These are phyloP conservation scores for Gavia stellata DNA, from an alignment of 2,113 vertebrate genomes.

Conservation along the genomic window DNA sequence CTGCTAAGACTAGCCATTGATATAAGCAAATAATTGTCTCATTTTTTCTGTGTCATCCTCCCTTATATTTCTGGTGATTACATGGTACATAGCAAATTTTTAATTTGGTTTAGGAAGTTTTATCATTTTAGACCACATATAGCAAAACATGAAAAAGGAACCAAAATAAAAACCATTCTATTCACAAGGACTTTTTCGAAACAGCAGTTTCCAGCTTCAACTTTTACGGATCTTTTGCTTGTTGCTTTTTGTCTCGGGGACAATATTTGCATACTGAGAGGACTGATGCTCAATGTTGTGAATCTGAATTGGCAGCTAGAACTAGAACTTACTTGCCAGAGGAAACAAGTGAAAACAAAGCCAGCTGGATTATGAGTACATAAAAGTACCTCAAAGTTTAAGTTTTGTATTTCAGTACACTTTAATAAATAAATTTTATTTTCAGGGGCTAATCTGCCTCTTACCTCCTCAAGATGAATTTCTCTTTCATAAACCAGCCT, in stretches of 20 bases:
- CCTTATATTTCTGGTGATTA: neutral
- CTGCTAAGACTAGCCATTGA: neutral
- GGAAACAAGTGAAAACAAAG: neutral
- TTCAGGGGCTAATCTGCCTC: neutral
- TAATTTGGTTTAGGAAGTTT: neutral
- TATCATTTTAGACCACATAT: neutral
- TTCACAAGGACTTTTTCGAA: neutral
- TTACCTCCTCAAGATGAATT: slow-evolving; percentile 73
- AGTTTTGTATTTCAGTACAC: neutral
- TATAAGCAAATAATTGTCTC: neutral
- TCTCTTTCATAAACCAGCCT: slow-evolving; percentile 74
- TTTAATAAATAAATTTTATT: neutral
- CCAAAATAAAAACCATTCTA: neutral
- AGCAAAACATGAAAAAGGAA: neutral
- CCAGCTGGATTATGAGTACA: neutral
- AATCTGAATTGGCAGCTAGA: neutral
- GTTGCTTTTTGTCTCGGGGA: neutral
- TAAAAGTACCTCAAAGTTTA: neutral
- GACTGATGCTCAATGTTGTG: neutral
- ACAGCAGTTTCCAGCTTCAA: neutral
- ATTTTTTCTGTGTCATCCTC: neutral
- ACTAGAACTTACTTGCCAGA: neutral
- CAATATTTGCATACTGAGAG: neutral
- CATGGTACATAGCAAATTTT: neutral
- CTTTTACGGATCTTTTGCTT: neutral